Percentiles rank a stretch among this genome's conserved stretches.
Evolutionary conservation across 2,888 invertebrate genomes (phyloP).

Genomic region (Drosophila kuntzei): DNA sequence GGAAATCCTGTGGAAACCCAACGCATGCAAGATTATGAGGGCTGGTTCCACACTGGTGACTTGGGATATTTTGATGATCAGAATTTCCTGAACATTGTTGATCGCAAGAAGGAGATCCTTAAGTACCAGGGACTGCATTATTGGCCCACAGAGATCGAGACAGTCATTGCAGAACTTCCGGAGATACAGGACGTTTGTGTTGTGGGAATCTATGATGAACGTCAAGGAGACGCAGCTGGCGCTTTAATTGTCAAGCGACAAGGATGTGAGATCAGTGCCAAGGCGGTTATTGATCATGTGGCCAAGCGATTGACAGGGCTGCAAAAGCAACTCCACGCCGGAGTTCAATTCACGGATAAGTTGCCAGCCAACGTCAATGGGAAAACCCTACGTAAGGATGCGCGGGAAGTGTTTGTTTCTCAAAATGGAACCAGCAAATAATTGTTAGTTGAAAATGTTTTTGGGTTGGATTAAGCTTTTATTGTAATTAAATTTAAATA

Average conservation of each 20-base stretch:
- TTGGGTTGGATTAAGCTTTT: constrained; percentile 14
- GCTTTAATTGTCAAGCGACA: constrained; percentile 72
- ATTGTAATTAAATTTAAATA: constrained; percentile 41
- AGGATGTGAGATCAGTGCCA: constrained; percentile 51
- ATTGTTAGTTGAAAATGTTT: not conserved
- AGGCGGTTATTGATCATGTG: constrained; percentile 62
- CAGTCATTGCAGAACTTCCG: constrained; percentile 64
- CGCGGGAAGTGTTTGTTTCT: constrained; percentile 54
- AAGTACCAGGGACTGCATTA: constrained; percentile 80
- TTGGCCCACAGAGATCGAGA: constrained; percentile 83
- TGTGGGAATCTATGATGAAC: constrained; percentile 77
- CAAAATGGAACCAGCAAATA: constrained; percentile 3
- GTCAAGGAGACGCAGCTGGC: constrained; percentile 73
- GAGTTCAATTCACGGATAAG: constrained; percentile 72
- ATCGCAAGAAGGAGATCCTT: constrained; percentile 83
- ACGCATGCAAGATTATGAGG: constrained; percentile 71
- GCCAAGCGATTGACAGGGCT: constrained; percentile 46
- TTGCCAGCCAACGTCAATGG: constrained; percentile 76
- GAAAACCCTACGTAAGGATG: constrained; percentile 64
- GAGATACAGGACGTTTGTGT: constrained; percentile 79
- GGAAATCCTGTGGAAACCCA: constrained; percentile 72
- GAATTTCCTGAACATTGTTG: constrained; percentile 77
- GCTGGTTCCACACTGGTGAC: constrained; percentile 83
- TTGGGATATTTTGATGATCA: constrained; percentile 83
- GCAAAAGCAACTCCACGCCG: constrained; percentile 75